Evolutionary conservation across 2,888 invertebrate genomes (phyloP).

Genomic region (Falcaria lacertinaria): DNA sequence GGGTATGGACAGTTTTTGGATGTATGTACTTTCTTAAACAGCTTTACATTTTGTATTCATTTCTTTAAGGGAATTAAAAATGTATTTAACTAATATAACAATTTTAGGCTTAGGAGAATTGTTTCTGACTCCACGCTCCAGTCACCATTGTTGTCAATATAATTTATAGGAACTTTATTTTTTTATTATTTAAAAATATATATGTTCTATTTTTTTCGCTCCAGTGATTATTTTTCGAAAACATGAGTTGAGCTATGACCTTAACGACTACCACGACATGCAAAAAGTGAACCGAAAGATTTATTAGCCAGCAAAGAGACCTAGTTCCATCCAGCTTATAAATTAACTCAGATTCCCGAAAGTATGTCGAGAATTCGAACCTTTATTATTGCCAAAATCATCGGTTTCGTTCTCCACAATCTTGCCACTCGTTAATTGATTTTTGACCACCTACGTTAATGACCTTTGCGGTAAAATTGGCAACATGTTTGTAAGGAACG

Average conservation of each 20-base stretch:
- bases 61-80: no score
- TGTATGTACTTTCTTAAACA: no score
- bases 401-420: background rate
- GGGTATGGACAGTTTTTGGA: no score
- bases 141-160: no score
- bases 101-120: no score
- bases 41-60: no score
- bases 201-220: no score
- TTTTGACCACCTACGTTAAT: conserved; percentile 16
- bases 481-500: background rate
- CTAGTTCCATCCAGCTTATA: conserved; percentile 25
- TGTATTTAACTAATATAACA: no score
- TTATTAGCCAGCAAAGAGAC: conserved; percentile 29
- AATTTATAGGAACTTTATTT: no score
- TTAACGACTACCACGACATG: conserved; percentile 16
- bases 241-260: background rate
- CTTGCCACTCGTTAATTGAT: conserved; percentile 14
- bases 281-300: conserved; percentile 28
- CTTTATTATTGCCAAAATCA: conserved; percentile 5
- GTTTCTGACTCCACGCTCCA: no score
- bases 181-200: no score
- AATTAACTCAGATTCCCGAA: conserved; percentile 22
- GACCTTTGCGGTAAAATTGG: background rate
- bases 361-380: conserved; percentile 20
- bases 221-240: no score